Percentiles rank a stretch among this genome's conserved stretches.
phyloP scores from a whole-genome alignment of 2,113 vertebrate species.

The Hemichromis elongatus region DNA sequence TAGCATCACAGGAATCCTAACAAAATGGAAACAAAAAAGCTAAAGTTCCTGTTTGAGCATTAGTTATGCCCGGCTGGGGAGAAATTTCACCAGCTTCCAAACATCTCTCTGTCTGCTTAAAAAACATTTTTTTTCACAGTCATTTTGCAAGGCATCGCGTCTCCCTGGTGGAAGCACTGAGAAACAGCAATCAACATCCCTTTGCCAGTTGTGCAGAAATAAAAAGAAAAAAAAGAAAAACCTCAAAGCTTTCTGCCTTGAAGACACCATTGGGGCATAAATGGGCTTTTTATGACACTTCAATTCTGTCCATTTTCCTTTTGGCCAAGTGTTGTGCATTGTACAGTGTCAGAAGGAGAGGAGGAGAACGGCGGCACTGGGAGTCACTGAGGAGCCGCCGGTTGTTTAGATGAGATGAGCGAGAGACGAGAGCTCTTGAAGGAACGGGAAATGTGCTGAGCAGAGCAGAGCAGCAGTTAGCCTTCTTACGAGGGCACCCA shows the following conservation, averaged over 20 bases:
- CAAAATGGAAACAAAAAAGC: conserved; percentile 16
- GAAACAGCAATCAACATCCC: conserved; percentile 36
- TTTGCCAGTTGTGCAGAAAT: conserved; percentile 10
- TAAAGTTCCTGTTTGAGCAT: conserved; percentile 8
- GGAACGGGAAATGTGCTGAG: conserved; percentile 59
- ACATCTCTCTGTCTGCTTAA: conserved; percentile 38
- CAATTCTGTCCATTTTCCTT: conserved; percentile 46
- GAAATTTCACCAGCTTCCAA: conserved; percentile 31
- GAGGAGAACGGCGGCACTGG: conserved; percentile 28
- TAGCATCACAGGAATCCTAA: neutral
- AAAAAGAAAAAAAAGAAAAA: neutral
- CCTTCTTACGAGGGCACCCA: conserved; percentile 23
- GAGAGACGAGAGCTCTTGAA: conserved; percentile 30
- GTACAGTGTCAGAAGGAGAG: conserved; percentile 29
- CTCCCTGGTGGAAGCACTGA: conserved; percentile 24
- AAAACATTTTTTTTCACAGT: conserved; percentile 20
- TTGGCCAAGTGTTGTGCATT: conserved; percentile 28
- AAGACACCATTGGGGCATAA: conserved; percentile 60
- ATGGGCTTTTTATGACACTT: conserved; percentile 65
- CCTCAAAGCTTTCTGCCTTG: conserved; percentile 35
- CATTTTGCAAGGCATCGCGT: conserved; percentile 13
- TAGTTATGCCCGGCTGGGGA: conserved; percentile 44
- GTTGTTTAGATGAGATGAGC: conserved; percentile 59
- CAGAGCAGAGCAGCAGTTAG: conserved; percentile 54
- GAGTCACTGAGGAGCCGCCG: conserved; percentile 24